Evolutionary conservation across 2,888 invertebrate genomes (phyloP).

Genomic region (Eristalis tenax): DNA sequence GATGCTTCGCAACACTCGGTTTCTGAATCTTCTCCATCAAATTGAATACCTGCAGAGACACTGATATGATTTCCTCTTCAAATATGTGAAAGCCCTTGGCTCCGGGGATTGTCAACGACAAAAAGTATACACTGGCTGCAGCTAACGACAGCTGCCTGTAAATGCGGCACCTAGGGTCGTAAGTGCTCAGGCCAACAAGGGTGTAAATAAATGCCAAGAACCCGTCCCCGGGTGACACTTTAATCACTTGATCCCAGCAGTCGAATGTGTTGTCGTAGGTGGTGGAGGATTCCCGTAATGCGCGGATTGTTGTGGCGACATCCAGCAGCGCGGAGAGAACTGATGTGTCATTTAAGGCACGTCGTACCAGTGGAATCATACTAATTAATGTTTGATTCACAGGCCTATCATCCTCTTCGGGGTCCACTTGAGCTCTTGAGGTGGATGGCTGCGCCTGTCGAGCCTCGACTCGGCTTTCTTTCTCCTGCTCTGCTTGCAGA

Average conservation of each 20-base stretch:
- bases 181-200: constrained; percentile 74
- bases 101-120: constrained; percentile 79
- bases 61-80: constrained; percentile 78
- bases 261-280: constrained; percentile 78
- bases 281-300: constrained; percentile 75
- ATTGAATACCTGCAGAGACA: constrained; percentile 77
- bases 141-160: constrained; percentile 77
- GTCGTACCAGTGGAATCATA: constrained; percentile 73
- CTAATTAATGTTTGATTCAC: neutral
- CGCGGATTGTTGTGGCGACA: constrained; percentile 76
- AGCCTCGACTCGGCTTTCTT: neutral
- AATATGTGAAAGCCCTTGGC: constrained; percentile 79
- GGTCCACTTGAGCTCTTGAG: neutral
- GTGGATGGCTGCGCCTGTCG: neutral
- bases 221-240: constrained; percentile 75
- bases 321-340: constrained; percentile 76
- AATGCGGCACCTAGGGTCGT: constrained; percentile 73
- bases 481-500: constrained; percentile 52
- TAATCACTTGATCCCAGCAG: constrained; percentile 78
- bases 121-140: constrained; percentile 77
- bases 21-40: constrained; percentile 75
- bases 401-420: neutral
- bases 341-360: constrained; percentile 73
- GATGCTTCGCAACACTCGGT: constrained; percentile 54
- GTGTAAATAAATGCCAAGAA: constrained; percentile 78